phyloP scores from a whole-genome alignment of 2,797 vertebrate species.

The Cetoscarus ocellatus region DNA sequence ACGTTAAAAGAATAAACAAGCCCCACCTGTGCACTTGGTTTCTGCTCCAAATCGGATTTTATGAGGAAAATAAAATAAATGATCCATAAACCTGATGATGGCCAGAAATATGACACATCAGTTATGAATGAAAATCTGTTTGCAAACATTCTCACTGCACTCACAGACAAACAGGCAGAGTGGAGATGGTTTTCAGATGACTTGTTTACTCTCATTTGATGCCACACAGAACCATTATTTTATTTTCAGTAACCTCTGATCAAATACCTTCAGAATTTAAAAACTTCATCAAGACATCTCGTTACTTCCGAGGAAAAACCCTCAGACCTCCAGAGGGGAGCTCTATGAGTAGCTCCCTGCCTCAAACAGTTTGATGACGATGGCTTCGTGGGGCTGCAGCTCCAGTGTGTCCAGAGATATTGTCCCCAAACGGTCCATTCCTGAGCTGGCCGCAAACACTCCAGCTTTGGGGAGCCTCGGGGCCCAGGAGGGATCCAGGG shows the following conservation, averaged over 20 bases:
- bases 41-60: too few species aligned
- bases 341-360: conserved; percentile 65
- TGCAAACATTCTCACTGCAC: too few species aligned
- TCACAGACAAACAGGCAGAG: neutral
- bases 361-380: conserved; percentile 84
- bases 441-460: conserved; percentile 79
- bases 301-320: neutral
- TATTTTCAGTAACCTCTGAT: conserved; percentile 33
- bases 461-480: conserved; percentile 72
- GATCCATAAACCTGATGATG: too few species aligned
- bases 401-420: conserved; percentile 62
- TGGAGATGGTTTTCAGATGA: too few species aligned
- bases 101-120: too few species aligned
- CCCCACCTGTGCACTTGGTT: too few species aligned
- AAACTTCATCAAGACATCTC: neutral
- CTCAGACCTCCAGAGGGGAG: neutral
- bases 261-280: conserved; percentile 21
- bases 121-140: too few species aligned
- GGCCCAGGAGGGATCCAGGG: conserved; percentile 71
- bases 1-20: too few species aligned
- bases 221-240: conserved; percentile 27
- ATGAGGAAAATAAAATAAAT: too few species aligned
- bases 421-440: conserved; percentile 72
- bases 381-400: conserved; percentile 78
- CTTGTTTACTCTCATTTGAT: neutral